These are phyloP conservation scores for Drosophila atripex DNA, from an alignment of 2,888 invertebrate genomes.

Conservation along the genomic window DNA sequence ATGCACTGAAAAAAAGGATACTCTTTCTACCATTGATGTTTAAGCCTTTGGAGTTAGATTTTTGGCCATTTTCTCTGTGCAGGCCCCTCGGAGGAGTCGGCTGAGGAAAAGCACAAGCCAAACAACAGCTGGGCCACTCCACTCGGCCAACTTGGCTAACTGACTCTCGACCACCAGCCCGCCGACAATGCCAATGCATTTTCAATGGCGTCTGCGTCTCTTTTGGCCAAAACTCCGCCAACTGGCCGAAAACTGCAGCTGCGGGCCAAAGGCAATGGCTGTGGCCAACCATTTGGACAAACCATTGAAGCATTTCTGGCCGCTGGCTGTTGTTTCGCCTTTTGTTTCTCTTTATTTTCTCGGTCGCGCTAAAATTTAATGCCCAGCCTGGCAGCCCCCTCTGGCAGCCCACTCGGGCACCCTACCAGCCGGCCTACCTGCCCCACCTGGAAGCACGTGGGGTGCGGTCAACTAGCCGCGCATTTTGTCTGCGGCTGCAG, in stretches of 20 bases:
- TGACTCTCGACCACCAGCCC: constrained; percentile 53
- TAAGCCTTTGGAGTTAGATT: background rate
- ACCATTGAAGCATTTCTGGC: constrained; percentile 56
- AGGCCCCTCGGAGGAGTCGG: background rate
- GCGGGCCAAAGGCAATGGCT: constrained; percentile 67
- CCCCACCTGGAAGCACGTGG: constrained; percentile 62
- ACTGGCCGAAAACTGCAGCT: constrained; percentile 54
- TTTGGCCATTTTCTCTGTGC: background rate
- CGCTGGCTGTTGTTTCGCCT: constrained; percentile 32
- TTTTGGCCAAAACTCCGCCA: constrained; percentile 16
- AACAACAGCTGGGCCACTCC: constrained; percentile 53
- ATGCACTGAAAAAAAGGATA: constrained; percentile 16
- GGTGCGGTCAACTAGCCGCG: constrained; percentile 66
- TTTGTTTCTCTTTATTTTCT: constrained; percentile 29
- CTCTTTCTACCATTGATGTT: background rate
- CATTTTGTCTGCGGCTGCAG: constrained; percentile 56
- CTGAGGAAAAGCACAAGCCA: constrained; percentile 39
- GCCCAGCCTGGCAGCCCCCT: constrained; percentile 35
- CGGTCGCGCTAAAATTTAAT: constrained; percentile 53
- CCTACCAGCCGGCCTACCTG: background rate
- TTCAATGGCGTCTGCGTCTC: constrained; percentile 70
- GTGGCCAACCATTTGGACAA: constrained; percentile 57
- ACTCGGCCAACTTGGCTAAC: constrained; percentile 66
- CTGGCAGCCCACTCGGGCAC: background rate
- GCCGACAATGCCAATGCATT: constrained; percentile 53